Evolutionary conservation across 2,797 vertebrate genomes (phyloP).

Genomic region (Myioborus melanocephalus): DNA sequence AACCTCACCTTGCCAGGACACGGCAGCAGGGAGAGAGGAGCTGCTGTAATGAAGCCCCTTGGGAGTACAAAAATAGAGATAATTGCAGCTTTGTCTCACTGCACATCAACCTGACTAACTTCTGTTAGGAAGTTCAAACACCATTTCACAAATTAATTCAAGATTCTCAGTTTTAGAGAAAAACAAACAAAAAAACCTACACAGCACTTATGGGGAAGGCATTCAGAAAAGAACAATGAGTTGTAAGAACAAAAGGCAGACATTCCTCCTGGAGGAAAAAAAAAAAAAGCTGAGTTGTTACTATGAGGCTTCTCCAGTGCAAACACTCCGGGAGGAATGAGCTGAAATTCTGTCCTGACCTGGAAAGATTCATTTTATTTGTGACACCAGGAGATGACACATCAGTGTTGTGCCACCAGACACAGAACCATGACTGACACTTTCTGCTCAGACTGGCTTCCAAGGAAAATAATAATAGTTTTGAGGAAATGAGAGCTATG

Average conservation of each 20-base stretch:
- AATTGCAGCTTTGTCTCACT: conserved; percentile 12
- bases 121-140: background rate
- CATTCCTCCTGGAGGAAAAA: background rate
- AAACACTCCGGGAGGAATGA: background rate
- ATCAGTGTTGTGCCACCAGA: background rate
- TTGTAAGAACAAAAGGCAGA: conserved; percentile 1
- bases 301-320: background rate
- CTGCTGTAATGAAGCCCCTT: conserved; percentile 18
- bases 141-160: background rate
- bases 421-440: background rate
- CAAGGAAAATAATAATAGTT: conserved; percentile 45
- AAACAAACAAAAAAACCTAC: background rate
- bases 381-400: background rate
- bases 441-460: background rate
- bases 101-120: background rate
- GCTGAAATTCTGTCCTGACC: background rate
- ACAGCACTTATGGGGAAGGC: background rate
- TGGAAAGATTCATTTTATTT: background rate
- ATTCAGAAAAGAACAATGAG: background rate
- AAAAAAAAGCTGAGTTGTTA: background rate
- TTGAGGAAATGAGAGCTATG: background rate
- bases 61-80: background rate
- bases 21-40: background rate
- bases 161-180: background rate
- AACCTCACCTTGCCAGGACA: background rate